These are phyloP conservation scores for Malurus splendens DNA, from an alignment of 2,797 vertebrate genomes.

Conservation along the genomic window DNA sequence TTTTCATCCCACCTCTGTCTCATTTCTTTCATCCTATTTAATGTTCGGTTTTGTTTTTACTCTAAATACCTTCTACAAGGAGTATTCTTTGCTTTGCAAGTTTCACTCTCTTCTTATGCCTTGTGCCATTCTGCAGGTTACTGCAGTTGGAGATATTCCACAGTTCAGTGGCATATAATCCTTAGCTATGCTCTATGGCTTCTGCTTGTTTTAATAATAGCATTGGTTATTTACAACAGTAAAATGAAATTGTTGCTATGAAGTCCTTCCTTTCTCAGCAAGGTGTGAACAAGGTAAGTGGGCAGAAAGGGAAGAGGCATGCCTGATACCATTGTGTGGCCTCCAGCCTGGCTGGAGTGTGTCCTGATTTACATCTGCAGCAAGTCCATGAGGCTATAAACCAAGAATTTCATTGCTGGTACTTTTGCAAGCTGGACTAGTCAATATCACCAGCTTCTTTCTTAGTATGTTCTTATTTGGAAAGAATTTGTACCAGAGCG, in stretches of 20 bases:
- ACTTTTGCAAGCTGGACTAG: neutral
- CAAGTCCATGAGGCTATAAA: neutral
- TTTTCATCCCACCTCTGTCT: neutral
- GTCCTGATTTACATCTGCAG: neutral
- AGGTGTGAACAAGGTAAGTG: neutral
- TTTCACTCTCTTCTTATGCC: neutral
- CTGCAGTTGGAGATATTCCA: neutral
- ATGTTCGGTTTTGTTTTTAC: neutral
- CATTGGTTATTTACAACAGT: neutral
- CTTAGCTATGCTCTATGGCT: rapidly evolving
- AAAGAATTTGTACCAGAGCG: neutral
- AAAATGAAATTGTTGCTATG: neutral
- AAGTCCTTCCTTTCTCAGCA: neutral
- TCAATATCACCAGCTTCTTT: neutral
- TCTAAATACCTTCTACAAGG: neutral
- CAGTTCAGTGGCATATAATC: neutral
- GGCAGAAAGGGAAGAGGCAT: neutral
- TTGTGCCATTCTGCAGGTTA: neutral
- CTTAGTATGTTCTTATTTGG: neutral
- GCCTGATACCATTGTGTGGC: neutral
- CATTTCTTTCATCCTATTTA: neutral
- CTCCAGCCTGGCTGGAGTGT: neutral
- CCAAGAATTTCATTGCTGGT: neutral
- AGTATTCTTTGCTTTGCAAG: neutral
- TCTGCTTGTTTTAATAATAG: neutral